A percentile compares a stretch with the other conserved stretches of the same genome.
Conservation (phyloP, 2,797 vertebrate genomes). For the Argyrosomus regius region DNA sequence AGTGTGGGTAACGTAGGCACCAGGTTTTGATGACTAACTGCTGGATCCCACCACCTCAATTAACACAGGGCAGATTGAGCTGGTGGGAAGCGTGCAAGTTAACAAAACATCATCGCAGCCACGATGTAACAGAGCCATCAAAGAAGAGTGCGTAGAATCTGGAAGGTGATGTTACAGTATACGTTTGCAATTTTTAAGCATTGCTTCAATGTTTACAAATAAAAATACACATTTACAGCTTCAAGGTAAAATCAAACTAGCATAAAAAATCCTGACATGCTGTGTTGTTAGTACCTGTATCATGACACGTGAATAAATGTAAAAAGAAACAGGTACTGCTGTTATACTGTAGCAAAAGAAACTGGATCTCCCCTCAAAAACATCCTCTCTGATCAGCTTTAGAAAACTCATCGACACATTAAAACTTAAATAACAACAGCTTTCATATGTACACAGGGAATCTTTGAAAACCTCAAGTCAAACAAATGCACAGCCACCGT, state of each 20-base stretch:
- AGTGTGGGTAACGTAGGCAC: background rate
- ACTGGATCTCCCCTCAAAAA: background rate
- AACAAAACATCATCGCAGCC: too few relatives aligned
- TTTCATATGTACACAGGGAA: conserved; percentile 55
- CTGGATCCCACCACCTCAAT: too few relatives aligned
- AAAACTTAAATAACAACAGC: conserved; percentile 62
- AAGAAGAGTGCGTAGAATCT: too few relatives aligned
- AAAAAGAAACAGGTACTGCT: conserved; percentile 31
- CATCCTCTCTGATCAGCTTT: background rate
- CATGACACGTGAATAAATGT: conserved; percentile 25
- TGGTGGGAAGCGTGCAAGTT: too few relatives aligned
- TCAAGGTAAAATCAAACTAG: conserved; percentile 35
- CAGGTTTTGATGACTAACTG: background rate
- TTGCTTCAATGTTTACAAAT: background rate
- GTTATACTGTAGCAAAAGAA: conserved; percentile 16
- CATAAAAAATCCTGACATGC: conserved; percentile 37
- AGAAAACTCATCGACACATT: conserved; percentile 27
- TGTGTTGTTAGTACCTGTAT: conserved; percentile 68
- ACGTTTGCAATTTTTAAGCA: background rate
- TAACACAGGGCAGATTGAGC: too few relatives aligned
- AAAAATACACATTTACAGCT: conserved; percentile 36
- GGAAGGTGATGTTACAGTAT: background rate
- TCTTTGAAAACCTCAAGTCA: conserved; percentile 17
- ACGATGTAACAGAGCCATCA: too few relatives aligned
- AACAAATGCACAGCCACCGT: conserved; percentile 17